Base-by-base conservation (phyloP, 2,113 vertebrate species). In the Helogale parvula region DNA sequence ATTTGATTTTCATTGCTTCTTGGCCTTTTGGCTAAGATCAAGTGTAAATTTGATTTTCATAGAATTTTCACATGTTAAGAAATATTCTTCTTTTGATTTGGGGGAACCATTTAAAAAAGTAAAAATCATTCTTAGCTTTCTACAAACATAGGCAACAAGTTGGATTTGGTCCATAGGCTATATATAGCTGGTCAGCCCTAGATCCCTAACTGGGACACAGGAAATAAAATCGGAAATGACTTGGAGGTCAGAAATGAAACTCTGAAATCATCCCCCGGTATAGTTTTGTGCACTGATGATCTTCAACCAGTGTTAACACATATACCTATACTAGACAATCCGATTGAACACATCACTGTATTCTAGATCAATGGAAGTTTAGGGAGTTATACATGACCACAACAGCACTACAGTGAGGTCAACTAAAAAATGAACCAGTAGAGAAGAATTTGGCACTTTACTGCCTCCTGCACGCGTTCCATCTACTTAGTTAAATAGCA, bases 401-500 rank as follows among this genome's bases (percentile, higher is more conserved):
- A 92, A 71, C 33, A 41, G n/a, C 41, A 90, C 41, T n/a, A 74
- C 89, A 95, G 45, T 76, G 69, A 96, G 76, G 95, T 85, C 92
- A 97, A 96, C 23, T 13, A 90, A 93, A 83, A 65, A 21, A 95
- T 72, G 95, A 88, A 76, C 52, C 81, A 90, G 80, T 31, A 54
- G 85, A 94, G 88, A 93, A 60, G 71, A 31, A 94, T 94, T 80
- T 80, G 60, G 76, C 69, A 65, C 94, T 86, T 95, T 89, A 91
- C 79, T 95, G 86, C 74, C 72, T 88, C n/a, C 71, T 93, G 31
- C 1, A 14, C 68, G 68, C n/a, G 23, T 92, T 98, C 90, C 91
- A 96, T 91, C 60, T 93, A 77, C 93, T 90, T 90, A 69, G 83
- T 94, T 93, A 85, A 98, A 95, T 29, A 90, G 93, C 71, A 90